A percentile compares a stretch with the other conserved stretches of the same genome.
phyloP scores from a whole-genome alignment of 2,797 vertebrate genomes.

The Neostethus bicornis region DNA sequence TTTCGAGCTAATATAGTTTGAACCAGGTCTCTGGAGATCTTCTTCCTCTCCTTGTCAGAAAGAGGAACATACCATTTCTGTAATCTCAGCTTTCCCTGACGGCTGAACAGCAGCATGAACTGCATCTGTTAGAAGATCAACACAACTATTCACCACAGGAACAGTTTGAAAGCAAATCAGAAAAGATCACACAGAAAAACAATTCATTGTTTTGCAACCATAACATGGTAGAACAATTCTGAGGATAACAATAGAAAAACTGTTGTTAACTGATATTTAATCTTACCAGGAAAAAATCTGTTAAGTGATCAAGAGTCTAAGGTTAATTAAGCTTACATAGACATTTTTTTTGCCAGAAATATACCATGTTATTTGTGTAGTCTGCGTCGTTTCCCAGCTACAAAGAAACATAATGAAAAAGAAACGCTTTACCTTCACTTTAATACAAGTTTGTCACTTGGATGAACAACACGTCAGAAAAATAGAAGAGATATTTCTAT shows the following conservation, averaged over 20 bases:
- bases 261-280: no score
- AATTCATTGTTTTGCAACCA: no score
- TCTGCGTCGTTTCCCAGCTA: conserved; percentile 55
- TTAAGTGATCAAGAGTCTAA: no score
- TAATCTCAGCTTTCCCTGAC: conserved; percentile 96
- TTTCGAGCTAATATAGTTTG: conserved; percentile 97
- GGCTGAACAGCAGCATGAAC: conserved; percentile 99
- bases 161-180: no score
- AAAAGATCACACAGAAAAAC: no score
- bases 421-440: conserved; percentile 58
- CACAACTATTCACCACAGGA: not conserved
- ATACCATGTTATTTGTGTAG: conserved; percentile 28
- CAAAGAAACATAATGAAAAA: conserved; percentile 30
- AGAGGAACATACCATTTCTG: conserved; percentile 99
- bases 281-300: no score
- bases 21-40: conserved; percentile 97
- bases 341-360: no score
- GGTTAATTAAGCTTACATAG: no score
- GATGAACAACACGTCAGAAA: conserved; percentile 8
- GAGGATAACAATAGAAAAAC: no score
- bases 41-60: conserved; percentile 98
- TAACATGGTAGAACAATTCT: no score
- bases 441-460: conserved; percentile 5
- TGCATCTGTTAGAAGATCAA: conserved; percentile 86
- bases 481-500: conserved; percentile 27